A percentile compares a stretch with the other conserved stretches of the same genome.
These are phyloP conservation scores for Heteromormyrus szaboi DNA, from an alignment of 2,797 vertebrate genomes.

Conservation along the genomic window DNA sequence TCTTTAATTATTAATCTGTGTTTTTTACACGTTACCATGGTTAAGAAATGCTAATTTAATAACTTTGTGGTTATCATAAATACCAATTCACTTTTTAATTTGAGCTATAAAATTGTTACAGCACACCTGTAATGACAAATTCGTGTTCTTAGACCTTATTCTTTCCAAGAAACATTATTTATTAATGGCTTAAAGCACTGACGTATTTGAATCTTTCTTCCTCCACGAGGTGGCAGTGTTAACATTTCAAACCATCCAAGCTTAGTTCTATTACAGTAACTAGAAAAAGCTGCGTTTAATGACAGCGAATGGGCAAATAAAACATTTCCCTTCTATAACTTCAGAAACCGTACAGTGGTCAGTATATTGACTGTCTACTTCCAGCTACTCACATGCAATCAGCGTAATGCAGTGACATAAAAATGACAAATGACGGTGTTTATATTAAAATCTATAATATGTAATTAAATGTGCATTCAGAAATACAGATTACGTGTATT, in stretches of 20 bases:
- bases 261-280: not conserved
- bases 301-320: not conserved
- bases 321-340: not conserved
- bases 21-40: not conserved
- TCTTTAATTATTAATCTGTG: constrained; percentile 24
- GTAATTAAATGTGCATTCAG: not conserved
- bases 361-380: not conserved
- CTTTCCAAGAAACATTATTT: not conserved
- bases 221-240: constrained; percentile 70
- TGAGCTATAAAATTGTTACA: not conserved
- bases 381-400: not conserved
- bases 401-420: not conserved
- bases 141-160: not conserved
- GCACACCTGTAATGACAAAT: not conserved
- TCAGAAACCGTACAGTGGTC: not conserved
- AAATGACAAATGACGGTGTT: not conserved
- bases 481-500: not conserved
- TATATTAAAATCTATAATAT: not conserved
- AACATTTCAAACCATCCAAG: constrained; percentile 48
- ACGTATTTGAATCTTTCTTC: constrained; percentile 14
- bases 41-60: constrained; percentile 13
- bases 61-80: not conserved
- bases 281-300: not conserved
- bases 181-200: not conserved
- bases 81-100: not conserved